phyloP scores from a whole-genome alignment of 2,888 invertebrate genomes.

The Bedellia somnulentella region DNA sequence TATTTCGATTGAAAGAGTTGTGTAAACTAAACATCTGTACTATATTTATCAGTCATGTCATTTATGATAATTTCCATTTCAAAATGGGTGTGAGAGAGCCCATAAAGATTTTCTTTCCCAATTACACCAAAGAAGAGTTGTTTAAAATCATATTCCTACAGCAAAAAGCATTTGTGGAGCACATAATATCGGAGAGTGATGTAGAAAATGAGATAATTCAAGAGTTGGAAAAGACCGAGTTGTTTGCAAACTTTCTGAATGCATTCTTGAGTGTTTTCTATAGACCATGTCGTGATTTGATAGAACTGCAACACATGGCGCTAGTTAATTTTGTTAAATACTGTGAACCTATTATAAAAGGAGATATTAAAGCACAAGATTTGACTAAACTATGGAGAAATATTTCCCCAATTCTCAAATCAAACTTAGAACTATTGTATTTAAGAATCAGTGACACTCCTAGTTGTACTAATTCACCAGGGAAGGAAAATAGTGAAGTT shows the following conservation, averaged over 20 bases:
- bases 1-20: slow-evolving; percentile 75
- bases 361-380: slow-evolving; percentile 65
- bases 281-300: slow-evolving; percentile 80
- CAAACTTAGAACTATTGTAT: slow-evolving; percentile 77
- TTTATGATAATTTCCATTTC: slow-evolving; percentile 77
- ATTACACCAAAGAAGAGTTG: slow-evolving; percentile 75
- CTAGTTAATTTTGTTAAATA: slow-evolving; percentile 74
- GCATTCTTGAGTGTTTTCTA: slow-evolving; percentile 84
- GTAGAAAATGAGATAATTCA: slow-evolving; percentile 21
- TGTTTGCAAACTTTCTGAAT: slow-evolving; percentile 80
- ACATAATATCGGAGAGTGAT: slow-evolving; percentile 24
- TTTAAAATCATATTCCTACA: slow-evolving; percentile 44
- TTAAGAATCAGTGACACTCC: slow-evolving; percentile 57
- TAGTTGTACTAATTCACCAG: slow-evolving; percentile 23
- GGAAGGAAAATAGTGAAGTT: slow-evolving; percentile 34
- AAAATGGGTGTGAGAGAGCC: slow-evolving; percentile 73
- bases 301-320: slow-evolving; percentile 82
- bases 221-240: slow-evolving; percentile 44
- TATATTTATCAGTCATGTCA: slow-evolving; percentile 74
- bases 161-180: slow-evolving; percentile 29
- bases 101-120: slow-evolving; percentile 73
- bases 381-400: slow-evolving; percentile 76
- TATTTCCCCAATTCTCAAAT: slow-evolving; percentile 73
- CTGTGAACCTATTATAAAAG: slow-evolving; percentile 73
- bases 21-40: slow-evolving; percentile 71